phyloP scores from a whole-genome alignment of 1,140 invertebrate genomes.

The Antheraea pernyi region DNA sequence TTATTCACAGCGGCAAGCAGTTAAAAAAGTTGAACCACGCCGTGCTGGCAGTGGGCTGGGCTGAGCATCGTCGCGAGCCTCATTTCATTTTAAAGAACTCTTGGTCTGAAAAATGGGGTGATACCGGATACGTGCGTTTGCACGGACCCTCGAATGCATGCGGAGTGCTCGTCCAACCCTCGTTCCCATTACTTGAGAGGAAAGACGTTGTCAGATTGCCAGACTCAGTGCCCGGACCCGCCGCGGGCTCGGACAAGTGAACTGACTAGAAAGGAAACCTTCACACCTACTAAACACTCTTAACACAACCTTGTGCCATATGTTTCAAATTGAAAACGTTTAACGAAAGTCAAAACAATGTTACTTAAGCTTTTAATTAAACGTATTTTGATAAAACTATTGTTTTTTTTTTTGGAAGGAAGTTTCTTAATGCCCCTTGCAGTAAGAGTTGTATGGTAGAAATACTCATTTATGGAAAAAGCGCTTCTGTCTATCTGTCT shows the following conservation, averaged over 20 bases:
- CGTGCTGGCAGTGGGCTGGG: conserved; percentile 60
- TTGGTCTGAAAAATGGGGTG: conserved; percentile 52
- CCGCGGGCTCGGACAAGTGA: conserved; percentile 31
- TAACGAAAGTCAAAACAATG: too few species aligned
- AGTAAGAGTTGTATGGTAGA: too few species aligned
- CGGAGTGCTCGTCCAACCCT: conserved; percentile 49
- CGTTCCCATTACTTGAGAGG: conserved; percentile 47
- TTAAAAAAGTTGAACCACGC: conserved; percentile 39
- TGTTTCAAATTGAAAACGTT: too few species aligned
- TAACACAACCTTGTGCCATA: too few species aligned
- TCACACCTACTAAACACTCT: neutral
- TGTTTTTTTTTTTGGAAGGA: too few species aligned
- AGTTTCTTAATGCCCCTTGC: too few species aligned
- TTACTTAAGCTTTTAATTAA: too few species aligned
- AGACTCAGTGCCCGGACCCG: neutral
- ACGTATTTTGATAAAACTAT: too few species aligned
- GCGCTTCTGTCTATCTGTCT: conserved; percentile 32
- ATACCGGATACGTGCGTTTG: conserved; percentile 48
- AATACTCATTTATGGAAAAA: conserved; percentile 6
- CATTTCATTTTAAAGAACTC: conserved; percentile 63
- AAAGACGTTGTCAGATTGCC: conserved; percentile 36
- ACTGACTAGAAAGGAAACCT: neutral
- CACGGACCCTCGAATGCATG: conserved; percentile 30
- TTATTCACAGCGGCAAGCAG: neutral
- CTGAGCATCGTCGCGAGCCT: conserved; percentile 32